Conservation (phyloP, 2,113 vertebrate species). For the Fulmarus glacialis region DNA sequence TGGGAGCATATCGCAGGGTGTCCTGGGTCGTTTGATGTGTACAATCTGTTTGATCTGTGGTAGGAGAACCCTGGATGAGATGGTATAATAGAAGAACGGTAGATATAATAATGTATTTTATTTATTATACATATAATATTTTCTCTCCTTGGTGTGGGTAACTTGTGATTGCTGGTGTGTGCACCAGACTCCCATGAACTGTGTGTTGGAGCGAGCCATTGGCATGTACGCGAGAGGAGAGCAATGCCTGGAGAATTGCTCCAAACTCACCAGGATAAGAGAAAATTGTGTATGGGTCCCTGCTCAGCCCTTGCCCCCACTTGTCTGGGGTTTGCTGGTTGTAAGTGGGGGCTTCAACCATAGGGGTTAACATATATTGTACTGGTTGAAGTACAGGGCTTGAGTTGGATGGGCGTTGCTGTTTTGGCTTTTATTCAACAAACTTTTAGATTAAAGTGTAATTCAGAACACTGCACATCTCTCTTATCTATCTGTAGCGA, state of each 20-base stretch:
- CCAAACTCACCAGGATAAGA: neutral
- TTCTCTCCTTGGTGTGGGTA: neutral
- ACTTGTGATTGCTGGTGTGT: neutral
- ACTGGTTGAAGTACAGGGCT: neutral
- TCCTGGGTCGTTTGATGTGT: accelerated
- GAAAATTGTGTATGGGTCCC: accelerated
- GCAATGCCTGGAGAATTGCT: neutral
- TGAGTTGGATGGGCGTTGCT: neutral
- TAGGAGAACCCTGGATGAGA: neutral
- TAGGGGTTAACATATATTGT: accelerated
- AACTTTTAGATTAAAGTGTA: neutral
- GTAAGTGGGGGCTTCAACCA: neutral
- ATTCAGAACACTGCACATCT: neutral
- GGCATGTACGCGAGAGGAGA: accelerated
- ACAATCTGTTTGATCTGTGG: neutral
- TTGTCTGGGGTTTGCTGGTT: neutral
- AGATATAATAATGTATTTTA: neutral
- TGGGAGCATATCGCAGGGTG: accelerated
- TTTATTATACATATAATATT: no score
- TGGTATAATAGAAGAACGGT: neutral
- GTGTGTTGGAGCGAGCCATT: accelerated
- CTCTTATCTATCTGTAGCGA: neutral
- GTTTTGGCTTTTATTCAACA: neutral
- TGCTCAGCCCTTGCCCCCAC: neutral
- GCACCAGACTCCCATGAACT: neutral